phyloP scores from a whole-genome alignment of 2,888 invertebrate species.

The Thymelicus lineola region DNA sequence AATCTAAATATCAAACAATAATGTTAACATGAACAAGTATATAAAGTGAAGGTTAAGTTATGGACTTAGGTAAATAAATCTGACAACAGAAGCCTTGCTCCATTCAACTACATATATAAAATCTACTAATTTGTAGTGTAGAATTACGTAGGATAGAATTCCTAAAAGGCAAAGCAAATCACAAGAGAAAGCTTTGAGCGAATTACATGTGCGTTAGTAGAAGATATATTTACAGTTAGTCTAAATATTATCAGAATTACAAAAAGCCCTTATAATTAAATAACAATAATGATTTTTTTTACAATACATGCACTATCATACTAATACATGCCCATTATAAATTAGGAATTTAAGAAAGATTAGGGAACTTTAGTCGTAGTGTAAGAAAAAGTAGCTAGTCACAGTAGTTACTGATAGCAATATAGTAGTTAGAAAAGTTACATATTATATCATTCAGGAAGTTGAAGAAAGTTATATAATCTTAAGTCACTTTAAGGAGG shows the following conservation, averaged over 20 bases:
- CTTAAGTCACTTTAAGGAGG: not conserved
- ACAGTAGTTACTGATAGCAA: not conserved
- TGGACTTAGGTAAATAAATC: slow-evolving; percentile 52
- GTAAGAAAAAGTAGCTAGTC: not conserved
- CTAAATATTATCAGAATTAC: slow-evolving; percentile 50
- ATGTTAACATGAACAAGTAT: not conserved
- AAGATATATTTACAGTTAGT: slow-evolving; percentile 55
- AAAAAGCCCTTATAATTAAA: slow-evolving; percentile 27
- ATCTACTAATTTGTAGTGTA: slow-evolving; percentile 56
- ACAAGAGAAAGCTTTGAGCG: slow-evolving; percentile 76
- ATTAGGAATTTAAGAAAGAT: not conserved
- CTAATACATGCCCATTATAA: slow-evolving; percentile 14
- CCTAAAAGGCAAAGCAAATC: slow-evolving; percentile 81
- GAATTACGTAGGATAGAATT: slow-evolving; percentile 65
- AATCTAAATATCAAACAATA: not conserved
- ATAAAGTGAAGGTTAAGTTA: slow-evolving; percentile 28
- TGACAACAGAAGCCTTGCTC: slow-evolving; percentile 73
- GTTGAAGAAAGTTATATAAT: too few species aligned
- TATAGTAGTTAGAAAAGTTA: too few species aligned
- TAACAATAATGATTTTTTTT: slow-evolving; percentile 21
- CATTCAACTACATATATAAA: slow-evolving; percentile 66
- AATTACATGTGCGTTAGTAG: slow-evolving; percentile 67
- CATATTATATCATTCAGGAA: too few species aligned
- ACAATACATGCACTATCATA: slow-evolving; percentile 4
- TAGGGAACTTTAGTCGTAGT: not conserved